Conservation (phyloP, 2,888 invertebrate species). For the Mellilla xanthometata region DNA sequence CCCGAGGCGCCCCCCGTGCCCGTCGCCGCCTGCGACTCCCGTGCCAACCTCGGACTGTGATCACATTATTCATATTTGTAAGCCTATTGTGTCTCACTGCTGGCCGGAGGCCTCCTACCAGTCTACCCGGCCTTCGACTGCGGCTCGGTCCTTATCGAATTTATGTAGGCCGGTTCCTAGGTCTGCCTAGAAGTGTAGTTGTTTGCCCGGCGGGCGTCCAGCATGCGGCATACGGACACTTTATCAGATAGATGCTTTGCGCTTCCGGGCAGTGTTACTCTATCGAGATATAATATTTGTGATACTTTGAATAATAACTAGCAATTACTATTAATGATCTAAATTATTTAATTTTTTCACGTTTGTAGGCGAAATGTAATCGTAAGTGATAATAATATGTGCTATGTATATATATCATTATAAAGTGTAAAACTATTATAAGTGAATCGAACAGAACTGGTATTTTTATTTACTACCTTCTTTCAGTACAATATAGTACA, state of each 20-base stretch:
- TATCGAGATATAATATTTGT: constrained; percentile 75
- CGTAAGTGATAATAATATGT: constrained; percentile 62
- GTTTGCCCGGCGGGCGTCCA: not conserved
- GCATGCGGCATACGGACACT: too few species aligned
- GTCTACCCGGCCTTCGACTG: too few species aligned
- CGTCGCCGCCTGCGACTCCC: constrained; percentile 26
- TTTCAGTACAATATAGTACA: too few species aligned
- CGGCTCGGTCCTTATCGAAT: too few species aligned
- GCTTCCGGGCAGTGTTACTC: constrained; percentile 73
- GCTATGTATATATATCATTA: constrained; percentile 65
- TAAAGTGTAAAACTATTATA: constrained; percentile 66
- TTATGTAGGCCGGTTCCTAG: too few species aligned
- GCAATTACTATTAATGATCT: constrained; percentile 76
- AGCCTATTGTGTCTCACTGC: too few species aligned
- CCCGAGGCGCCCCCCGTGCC: not conserved
- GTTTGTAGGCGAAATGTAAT: constrained; percentile 72
- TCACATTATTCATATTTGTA: too few species aligned
- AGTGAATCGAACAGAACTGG: constrained; percentile 57
- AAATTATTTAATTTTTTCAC: constrained; percentile 83
- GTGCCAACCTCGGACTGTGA: not conserved
- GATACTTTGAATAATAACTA: constrained; percentile 79
- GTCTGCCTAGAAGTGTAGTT: too few species aligned
- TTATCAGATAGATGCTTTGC: constrained; percentile 70
- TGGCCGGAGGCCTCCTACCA: too few species aligned
- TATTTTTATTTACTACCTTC: constrained; percentile 42